A percentile compares a stretch with the other conserved stretches of the same genome.
Evolutionary conservation across 2,888 invertebrate genomes (phyloP).

Genomic region (Calephelis perditalis): DNA sequence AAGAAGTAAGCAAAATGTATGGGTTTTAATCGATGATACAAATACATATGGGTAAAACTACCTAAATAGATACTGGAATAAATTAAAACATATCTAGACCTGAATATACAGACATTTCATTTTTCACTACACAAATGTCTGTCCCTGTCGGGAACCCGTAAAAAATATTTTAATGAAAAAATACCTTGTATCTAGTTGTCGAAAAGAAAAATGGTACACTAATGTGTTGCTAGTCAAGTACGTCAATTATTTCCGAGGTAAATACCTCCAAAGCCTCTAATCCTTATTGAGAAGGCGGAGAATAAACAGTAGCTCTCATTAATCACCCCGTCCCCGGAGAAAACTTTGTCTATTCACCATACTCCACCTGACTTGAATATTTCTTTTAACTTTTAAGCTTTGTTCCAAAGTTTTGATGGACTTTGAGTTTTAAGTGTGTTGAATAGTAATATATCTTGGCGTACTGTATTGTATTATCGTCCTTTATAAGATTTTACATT

Average conservation of each 20-base stretch:
- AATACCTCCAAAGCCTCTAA: conserved; percentile 41
- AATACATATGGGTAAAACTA: too few species aligned
- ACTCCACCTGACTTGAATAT: conserved; percentile 73
- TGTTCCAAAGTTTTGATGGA: conserved; percentile 74
- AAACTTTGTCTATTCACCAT: conserved; percentile 70
- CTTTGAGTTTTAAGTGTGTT: conserved; percentile 74
- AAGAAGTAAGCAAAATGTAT: too few species aligned
- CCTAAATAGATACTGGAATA: too few species aligned
- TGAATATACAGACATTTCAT: too few species aligned
- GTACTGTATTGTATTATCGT: conserved; percentile 35
- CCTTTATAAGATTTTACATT: conserved; percentile 24
- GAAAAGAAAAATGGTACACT: conserved; percentile 6
- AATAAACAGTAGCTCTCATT: conserved; percentile 66
- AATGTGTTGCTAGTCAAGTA: conserved; percentile 6
- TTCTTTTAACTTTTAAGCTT: conserved; percentile 78
- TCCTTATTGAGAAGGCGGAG: conserved; percentile 60
- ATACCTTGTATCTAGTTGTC: not conserved
- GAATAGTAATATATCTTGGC: conserved; percentile 73
- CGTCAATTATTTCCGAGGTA: conserved; percentile 18
- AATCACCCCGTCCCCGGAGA: conserved; percentile 50
- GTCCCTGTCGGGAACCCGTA: too few species aligned
- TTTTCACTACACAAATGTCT: too few species aligned
- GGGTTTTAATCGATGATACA: too few species aligned
- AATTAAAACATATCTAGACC: too few species aligned
- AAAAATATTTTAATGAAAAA: not conserved